Conservation (phyloP, 2,113 vertebrate genomes). For the Helogale parvula region DNA sequence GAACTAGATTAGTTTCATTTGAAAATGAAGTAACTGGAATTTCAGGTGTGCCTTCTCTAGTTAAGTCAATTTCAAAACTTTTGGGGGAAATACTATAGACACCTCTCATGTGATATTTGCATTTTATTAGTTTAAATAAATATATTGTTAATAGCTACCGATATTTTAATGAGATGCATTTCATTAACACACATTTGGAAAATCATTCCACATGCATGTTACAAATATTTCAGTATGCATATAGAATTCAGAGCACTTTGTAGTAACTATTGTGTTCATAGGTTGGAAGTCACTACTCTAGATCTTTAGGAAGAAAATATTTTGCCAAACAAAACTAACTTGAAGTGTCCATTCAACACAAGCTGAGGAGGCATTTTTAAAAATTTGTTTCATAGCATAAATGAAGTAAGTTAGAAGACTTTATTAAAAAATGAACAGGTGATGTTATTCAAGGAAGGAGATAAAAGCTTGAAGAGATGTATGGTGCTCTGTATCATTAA, state of each 20-base stretch:
- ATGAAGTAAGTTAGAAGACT: not conserved
- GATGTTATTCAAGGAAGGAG: not conserved
- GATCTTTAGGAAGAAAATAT: not conserved
- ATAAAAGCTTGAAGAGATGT: not conserved
- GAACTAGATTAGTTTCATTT: not conserved
- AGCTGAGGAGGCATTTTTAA: not conserved
- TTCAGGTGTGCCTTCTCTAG: not conserved
- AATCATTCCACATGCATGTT: not conserved
- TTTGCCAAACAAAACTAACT: not conserved
- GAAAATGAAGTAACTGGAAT: not conserved
- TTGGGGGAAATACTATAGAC: not conserved
- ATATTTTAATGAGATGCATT: not conserved
- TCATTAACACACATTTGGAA: not conserved
- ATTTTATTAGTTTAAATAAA: not conserved
- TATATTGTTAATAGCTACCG: not conserved
- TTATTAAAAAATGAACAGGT: not conserved
- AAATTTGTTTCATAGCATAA: not conserved
- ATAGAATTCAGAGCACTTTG: not conserved
- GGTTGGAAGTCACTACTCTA: not conserved
- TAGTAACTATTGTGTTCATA: not conserved
- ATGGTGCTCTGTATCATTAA: not conserved
- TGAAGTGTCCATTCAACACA: not conserved
- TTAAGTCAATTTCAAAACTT: not conserved
- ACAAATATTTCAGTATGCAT: not conserved
- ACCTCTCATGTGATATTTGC: not conserved